A percentile compares a stretch with the other conserved stretches of the same genome.
phyloP scores from a whole-genome alignment of 2,888 invertebrate genomes.

The Spisula subtruncata region DNA sequence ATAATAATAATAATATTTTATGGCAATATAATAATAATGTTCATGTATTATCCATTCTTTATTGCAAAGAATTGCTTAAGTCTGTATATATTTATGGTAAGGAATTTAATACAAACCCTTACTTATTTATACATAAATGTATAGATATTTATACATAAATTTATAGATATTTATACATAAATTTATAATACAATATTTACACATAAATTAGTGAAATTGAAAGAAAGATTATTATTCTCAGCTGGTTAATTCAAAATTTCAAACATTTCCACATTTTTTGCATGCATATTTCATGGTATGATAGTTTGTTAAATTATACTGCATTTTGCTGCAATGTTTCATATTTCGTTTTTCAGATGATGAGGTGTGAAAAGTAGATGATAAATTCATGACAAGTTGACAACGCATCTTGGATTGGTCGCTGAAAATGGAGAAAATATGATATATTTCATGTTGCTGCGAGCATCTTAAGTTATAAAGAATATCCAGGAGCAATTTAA shows the following conservation, averaged over 20 bases:
- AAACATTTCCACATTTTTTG: neutral
- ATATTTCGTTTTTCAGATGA: neutral
- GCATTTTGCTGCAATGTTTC: neutral
- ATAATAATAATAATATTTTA: too few species aligned
- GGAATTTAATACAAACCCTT: too few species aligned
- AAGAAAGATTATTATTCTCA: neutral
- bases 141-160: too few species aligned
- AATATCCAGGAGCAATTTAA: neutral
- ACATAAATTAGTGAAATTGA: too few species aligned
- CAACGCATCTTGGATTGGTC: neutral
- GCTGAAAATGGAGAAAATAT: slow-evolving; percentile 7
- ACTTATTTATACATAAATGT: too few species aligned
- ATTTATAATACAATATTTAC: too few species aligned
- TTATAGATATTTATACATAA: too few species aligned
- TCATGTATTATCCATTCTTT: too few species aligned
- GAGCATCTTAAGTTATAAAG: neutral
- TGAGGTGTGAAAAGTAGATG: neutral
- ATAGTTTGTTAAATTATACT: neutral
- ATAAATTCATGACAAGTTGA: slow-evolving; percentile 4
- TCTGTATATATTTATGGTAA: too few species aligned
- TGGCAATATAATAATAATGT: too few species aligned
- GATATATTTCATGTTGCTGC: neutral
- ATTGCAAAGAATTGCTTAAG: too few species aligned
- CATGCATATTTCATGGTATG: neutral
- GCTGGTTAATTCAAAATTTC: neutral